Evolutionary conservation across 2,113 vertebrate species (phyloP).

Genomic region (Pimephales promelas): DNA sequence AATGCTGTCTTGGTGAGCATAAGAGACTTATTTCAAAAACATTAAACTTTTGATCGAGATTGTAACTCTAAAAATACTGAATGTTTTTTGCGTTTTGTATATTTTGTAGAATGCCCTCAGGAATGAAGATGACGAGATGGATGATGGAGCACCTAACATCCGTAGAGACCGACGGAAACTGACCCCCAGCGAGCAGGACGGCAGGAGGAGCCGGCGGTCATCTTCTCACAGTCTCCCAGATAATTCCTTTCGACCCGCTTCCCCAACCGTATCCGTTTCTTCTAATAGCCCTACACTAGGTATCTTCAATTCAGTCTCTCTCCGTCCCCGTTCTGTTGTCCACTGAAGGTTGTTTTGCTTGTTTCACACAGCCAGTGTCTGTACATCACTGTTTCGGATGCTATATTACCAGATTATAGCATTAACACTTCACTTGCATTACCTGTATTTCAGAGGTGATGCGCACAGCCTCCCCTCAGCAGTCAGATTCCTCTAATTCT

Average conservation of each 20-base stretch:
- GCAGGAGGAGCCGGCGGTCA: conserved; percentile 76
- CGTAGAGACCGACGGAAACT: conserved; percentile 86
- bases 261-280: conserved; percentile 30
- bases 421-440: conserved; percentile 7
- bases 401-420: background rate
- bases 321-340: background rate
- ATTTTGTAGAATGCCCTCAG: conserved; percentile 78
- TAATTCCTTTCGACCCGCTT: conserved; percentile 44
- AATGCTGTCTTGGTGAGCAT: background rate
- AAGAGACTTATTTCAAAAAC: background rate
- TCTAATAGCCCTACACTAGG: conserved; percentile 41
- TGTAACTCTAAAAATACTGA: background rate
- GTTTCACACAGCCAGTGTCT: background rate
- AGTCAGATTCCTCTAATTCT: conserved; percentile 57
- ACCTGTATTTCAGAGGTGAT: conserved; percentile 37
- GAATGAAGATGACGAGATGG: conserved; percentile 82
- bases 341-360: background rate
- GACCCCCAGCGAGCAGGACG: conserved; percentile 76
- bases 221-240: conserved; percentile 71
- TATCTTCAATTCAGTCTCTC: background rate
- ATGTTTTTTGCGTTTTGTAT: background rate
- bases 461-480: conserved; percentile 52
- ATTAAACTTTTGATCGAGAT: background rate
- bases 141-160: conserved; percentile 67
- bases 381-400: background rate